Conservation (phyloP, 2,797 vertebrate genomes). For the Onychomys arenicola region DNA sequence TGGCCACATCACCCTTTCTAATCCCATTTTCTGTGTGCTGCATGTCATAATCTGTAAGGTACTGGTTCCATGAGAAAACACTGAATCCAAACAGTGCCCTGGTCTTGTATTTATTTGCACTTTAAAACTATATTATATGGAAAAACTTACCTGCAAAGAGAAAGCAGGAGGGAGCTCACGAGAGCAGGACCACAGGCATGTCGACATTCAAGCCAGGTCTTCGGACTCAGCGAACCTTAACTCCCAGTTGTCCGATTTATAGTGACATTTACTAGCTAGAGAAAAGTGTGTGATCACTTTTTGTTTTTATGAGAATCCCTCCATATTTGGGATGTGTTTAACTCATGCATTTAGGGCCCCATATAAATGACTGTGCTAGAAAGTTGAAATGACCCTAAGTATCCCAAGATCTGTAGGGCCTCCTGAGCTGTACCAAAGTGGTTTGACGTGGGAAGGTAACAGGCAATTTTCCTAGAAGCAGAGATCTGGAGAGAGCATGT, state of each 20-base stretch:
- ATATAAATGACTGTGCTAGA: background rate
- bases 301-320: background rate
- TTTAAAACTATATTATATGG: constrained; percentile 75
- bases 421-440: background rate
- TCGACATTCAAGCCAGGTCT: background rate
- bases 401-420: background rate
- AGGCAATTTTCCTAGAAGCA: background rate
- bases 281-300: constrained; percentile 4
- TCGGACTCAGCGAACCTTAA: background rate
- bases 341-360: background rate
- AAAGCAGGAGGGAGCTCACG: background rate
- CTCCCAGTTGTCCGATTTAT: background rate
- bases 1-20: constrained; percentile 79
- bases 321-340: background rate
- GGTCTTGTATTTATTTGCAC: constrained; percentile 83
- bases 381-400: background rate
- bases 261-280: constrained; percentile 14
- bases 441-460: background rate
- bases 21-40: constrained; percentile 75
- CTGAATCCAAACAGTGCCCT: constrained; percentile 74
- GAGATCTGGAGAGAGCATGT: background rate
- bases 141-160: constrained; percentile 51
- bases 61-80: constrained; percentile 72
- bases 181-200: background rate
- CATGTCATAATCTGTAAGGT: constrained; percentile 83